Base-by-base conservation (phyloP, 2,797 vertebrate species). In the Prunella strophiata region DNA sequence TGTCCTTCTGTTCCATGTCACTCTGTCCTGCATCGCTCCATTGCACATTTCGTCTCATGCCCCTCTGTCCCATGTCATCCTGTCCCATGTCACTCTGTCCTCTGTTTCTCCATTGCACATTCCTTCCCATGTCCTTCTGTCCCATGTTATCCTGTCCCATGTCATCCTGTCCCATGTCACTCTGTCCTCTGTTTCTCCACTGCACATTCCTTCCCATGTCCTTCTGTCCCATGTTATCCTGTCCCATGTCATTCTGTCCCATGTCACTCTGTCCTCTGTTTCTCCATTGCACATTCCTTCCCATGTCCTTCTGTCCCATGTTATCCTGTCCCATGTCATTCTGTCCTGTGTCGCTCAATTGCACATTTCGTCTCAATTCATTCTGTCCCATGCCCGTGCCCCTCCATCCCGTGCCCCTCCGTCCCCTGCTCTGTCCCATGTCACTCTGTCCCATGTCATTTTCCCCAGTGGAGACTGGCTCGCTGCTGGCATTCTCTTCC, bases 391-490 rank as follows among this genome's bases (percentile, higher is more conserved):
- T 7, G 8, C 38, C 45, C 26, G 29, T 6, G 18, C 47, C 66
- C 9, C 89, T 61, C 25, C 13, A 16, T 26, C 16, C 45, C 45
- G 9, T 21, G 45, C 34, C 66, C 8, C 88, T 38, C 25, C 0
- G 10, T 34, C 45, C 36, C 10, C 19, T 8, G 45, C 4, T 22
- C 67, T 13, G 23, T 62, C 27, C 62, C 34, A 3, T 5, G 43
- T 27, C 55, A 21, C 22, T 36, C 61, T 59, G 54, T 59, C 45
- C 65, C 1, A 0, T 23, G 40, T 29, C 47, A 52, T 19, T 26
- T 26, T 36, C 25, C 29, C 16, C 21, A 0, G 1, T 2, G 7
- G 47, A n/a, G 12, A 2, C 7, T 0, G 2, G 1, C 1, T 11
- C 11, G 4, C 18, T 7, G 65, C 22, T 27, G 1, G 1, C 40